Conservation (phyloP, 2,888 invertebrate genomes). For the Cristatella mucedo region DNA sequence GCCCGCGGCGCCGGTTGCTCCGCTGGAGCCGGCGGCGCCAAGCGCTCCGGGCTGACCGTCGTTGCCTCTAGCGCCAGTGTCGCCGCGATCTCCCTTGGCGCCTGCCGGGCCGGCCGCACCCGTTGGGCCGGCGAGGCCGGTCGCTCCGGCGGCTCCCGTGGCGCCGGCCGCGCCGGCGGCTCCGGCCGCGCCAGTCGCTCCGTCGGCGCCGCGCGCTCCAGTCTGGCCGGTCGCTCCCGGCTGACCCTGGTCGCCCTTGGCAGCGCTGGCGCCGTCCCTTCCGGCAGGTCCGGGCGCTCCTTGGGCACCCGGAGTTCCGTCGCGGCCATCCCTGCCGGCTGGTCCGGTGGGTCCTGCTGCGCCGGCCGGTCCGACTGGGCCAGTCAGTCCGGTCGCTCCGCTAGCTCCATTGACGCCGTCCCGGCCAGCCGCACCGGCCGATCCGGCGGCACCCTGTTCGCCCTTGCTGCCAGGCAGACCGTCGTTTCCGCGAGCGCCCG, state of each 20-base stretch:
- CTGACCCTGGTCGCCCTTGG: too few relatives aligned
- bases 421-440: too few relatives aligned
- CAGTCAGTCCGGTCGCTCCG: too few relatives aligned
- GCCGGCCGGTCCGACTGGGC: too few relatives aligned
- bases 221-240: too few relatives aligned
- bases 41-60: conserved; percentile 6
- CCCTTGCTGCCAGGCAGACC: too few relatives aligned
- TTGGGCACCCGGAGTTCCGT: too few relatives aligned
- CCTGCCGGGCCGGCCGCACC: conserved; percentile 2
- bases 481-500: too few relatives aligned
- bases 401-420: neutral
- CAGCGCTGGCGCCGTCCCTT: too few relatives aligned
- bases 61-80: conserved; percentile 9
- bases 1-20: conserved; percentile 3
- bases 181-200: conserved; percentile 2
- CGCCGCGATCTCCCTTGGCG: conserved; percentile 10
- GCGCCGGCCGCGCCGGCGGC: too few relatives aligned
- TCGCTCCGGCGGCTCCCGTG: neutral
- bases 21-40: neutral
- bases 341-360: neutral
- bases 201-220: conserved; percentile 3
- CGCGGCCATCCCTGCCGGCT: too few relatives aligned
- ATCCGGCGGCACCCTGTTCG: neutral
- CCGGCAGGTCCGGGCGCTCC: too few relatives aligned
- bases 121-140: conserved; percentile 1